Base-by-base conservation (phyloP, 2,113 vertebrate genomes). In the Mobula birostris region DNA sequence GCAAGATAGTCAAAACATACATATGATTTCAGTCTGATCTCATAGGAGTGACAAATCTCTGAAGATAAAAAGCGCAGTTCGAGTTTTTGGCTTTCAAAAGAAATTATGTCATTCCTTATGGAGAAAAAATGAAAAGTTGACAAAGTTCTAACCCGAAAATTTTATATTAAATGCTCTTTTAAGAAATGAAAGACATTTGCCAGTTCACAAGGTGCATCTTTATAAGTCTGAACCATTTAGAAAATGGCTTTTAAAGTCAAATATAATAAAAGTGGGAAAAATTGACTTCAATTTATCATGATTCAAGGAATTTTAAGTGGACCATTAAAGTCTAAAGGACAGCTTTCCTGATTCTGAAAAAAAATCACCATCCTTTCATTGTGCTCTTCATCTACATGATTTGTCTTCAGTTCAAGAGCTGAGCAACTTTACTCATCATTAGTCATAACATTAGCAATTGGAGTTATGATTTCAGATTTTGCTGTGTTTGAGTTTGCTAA, bases 391-490 rank as follows among this genome's bases (percentile, higher is more conserved):
- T 68, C 87, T 32, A n/a, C n/a, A 66, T 68, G 29, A 66, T 63
- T 68, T 63, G 68, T 68, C 63, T 68, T 91, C 61, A 66, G 82
- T 56, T 85, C 56, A 56, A 85, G 8, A 85, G 61, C 19, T 63
- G 12, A 36, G 61, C n/a, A 66, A 91, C 48, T 91, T 66, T 91
- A 91, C 29, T 91, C 58, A 36, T 68, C 87, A 91, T 91, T 68
- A 91, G 66, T 66, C 61, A 68, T 66, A 5, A 32, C 58, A 36
- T 61, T 91, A 14, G 36, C 58, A 91, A 63, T 91, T 91, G 68
- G 63, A 91, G 29, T 7, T 29, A 68, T 63, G 29, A 24, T 85
- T 85, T 21, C 48, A 85, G 82, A 85, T 56, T 85, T 27, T 40
- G 24, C 82, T 3, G 82, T 56, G 82, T 8, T 85, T 85, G 21